Conservation (phyloP, 2,113 vertebrate genomes). For the Cranoglanis bouderius region DNA sequence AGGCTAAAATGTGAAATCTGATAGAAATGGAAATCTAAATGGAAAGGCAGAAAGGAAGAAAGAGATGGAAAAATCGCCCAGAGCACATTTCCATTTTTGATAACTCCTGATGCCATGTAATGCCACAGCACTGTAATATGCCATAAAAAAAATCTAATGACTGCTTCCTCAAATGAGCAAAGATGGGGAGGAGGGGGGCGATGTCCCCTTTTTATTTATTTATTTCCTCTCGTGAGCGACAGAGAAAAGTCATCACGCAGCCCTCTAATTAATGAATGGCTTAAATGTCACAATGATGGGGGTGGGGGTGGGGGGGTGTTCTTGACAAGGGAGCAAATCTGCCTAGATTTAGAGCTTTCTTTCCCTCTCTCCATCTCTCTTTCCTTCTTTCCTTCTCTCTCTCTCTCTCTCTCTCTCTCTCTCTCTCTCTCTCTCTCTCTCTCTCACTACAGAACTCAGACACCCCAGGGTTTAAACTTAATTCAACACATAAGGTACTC, state of each 20-base stretch:
- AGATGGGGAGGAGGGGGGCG: conserved; percentile 42
- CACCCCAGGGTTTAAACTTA: conserved; percentile 80
- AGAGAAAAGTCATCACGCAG: conserved; percentile 75
- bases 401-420: conserved; percentile 53
- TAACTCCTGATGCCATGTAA: conserved; percentile 47
- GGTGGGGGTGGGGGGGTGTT: conserved; percentile 61
- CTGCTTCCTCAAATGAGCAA: conserved; percentile 58
- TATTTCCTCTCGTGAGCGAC: conserved; percentile 66
- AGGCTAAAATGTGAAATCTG: conserved; percentile 36
- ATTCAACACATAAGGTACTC: conserved; percentile 73
- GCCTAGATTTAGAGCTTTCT: conserved; percentile 74
- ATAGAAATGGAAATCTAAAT: conserved; percentile 32
- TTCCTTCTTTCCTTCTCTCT: conserved; percentile 64
- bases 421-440: conserved; percentile 58
- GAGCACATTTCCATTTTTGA: conserved; percentile 58
- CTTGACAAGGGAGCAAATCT: conserved; percentile 77
- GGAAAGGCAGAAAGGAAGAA: conserved; percentile 22
- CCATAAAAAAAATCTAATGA: conserved; percentile 57
- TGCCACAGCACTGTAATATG: conserved; percentile 50
- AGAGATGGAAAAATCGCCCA: conserved; percentile 30
- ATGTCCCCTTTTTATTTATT: conserved; percentile 63
- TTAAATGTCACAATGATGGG: conserved; percentile 84
- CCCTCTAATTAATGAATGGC: conserved; percentile 84
- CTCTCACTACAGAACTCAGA: conserved; percentile 69
- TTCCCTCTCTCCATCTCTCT: conserved; percentile 68